Percentiles rank a stretch among this genome's conserved stretches.
These are phyloP conservation scores for Orussus abietinus DNA, from an alignment of 1,140 invertebrate genomes.

Conservation along the genomic window DNA sequence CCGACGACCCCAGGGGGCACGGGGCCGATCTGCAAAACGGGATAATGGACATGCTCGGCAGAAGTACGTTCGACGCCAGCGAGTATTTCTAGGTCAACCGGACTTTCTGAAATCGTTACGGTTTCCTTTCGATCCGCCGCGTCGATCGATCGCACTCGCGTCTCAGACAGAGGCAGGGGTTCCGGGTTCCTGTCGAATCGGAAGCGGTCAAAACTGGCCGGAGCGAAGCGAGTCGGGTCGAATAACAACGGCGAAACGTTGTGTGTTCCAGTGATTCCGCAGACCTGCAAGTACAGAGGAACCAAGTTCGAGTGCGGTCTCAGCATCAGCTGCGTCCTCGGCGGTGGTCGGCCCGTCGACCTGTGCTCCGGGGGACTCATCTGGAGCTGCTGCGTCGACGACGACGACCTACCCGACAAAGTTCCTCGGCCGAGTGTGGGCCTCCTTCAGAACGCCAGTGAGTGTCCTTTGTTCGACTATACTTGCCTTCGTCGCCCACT, in stretches of 20 bases:
- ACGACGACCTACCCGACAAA: constrained; percentile 59
- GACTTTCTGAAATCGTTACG: no score
- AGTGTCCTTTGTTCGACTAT: constrained; percentile 58
- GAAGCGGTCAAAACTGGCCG: no score
- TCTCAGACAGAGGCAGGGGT: no score
- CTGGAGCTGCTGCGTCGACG: constrained; percentile 89
- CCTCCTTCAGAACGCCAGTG: constrained; percentile 79
- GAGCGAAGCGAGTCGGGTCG: no score
- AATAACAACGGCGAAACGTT: neutral
- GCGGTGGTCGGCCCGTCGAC: constrained; percentile 81
- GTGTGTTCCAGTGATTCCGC: constrained; percentile 79
- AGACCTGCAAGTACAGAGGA: constrained; percentile 86
- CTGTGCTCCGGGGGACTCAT: constrained; percentile 90
- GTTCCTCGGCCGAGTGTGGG: constrained; percentile 53
- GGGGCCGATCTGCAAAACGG: constrained; percentile 59
- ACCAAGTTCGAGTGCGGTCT: constrained; percentile 83
- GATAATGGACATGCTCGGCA: constrained; percentile 76
- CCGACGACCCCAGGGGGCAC: constrained; percentile 47
- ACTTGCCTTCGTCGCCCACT: no score
- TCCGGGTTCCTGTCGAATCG: no score
- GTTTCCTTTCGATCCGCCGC: no score
- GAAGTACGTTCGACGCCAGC: constrained; percentile 74
- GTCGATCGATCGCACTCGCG: no score
- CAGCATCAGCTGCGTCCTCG: constrained; percentile 84
- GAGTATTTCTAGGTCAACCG: no score